A percentile compares a stretch with the other conserved stretches of the same genome.
phyloP scores from a whole-genome alignment of 2,888 invertebrate species.

The Agrotis ipsilon region DNA sequence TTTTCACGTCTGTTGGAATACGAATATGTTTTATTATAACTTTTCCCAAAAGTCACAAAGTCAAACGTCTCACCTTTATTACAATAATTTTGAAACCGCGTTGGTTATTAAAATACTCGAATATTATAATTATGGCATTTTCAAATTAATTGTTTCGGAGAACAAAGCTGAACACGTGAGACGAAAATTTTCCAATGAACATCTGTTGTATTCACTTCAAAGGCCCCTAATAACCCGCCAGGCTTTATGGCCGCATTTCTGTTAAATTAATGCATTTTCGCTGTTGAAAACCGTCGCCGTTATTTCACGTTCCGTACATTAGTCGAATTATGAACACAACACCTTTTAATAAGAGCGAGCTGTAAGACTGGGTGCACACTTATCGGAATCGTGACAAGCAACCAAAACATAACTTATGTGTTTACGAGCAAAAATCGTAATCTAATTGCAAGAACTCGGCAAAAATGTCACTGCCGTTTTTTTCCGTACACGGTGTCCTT shows the following conservation, averaged over 20 bases:
- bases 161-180: constrained; percentile 53
- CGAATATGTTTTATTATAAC: constrained; percentile 8
- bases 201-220: constrained; percentile 72
- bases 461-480: too few species aligned
- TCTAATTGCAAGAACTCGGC: too few species aligned
- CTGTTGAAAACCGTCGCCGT: constrained; percentile 68
- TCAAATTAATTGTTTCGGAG: constrained; percentile 60
- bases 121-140: constrained; percentile 43
- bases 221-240: constrained; percentile 65
- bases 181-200: constrained; percentile 69
- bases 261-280: constrained; percentile 77
- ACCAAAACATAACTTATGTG: too few species aligned
- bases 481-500: too few species aligned
- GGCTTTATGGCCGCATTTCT: constrained; percentile 70
- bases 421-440: too few species aligned
- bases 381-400: constrained; percentile 12
- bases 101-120: constrained; percentile 41
- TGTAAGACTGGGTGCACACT: constrained; percentile 48
- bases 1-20: constrained; percentile 7
- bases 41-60: not conserved
- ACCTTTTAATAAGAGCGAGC: constrained; percentile 63
- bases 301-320: constrained; percentile 68
- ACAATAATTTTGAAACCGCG: constrained; percentile 35
- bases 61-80: constrained; percentile 19
- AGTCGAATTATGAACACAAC: constrained; percentile 72